phyloP scores from a whole-genome alignment of 2,797 vertebrate species.

The Molossus alvarezi region DNA sequence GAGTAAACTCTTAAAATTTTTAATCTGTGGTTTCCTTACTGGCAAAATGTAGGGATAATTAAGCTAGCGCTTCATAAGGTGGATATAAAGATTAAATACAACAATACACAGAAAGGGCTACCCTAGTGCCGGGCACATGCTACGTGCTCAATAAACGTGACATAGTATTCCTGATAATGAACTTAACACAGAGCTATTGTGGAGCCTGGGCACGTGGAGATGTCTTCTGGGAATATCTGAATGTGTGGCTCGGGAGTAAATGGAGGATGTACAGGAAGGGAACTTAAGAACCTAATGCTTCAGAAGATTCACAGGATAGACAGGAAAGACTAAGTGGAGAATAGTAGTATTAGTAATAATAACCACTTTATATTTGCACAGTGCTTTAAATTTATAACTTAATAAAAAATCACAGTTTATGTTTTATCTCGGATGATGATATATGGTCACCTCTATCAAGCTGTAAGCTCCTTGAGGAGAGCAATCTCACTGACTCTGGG shows the following conservation, averaged over 20 bases:
- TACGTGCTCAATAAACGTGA: background rate
- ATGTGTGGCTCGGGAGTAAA: background rate
- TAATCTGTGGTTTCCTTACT: background rate
- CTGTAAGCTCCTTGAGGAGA: background rate
- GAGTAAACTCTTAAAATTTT: conserved; percentile 8
- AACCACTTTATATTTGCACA: background rate
- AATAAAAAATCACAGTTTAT: background rate
- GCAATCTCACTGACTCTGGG: rapidly evolving
- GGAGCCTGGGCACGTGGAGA: background rate
- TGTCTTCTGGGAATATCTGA: background rate
- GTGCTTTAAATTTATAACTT: background rate
- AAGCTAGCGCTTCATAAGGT: background rate
- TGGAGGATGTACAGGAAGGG: background rate
- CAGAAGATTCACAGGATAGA: background rate
- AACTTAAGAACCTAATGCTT: background rate
- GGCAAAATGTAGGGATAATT: background rate
- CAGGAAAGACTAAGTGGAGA: background rate
- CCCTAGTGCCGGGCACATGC: background rate
- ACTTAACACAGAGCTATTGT: background rate
- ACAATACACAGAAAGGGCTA: background rate
- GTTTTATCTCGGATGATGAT: background rate
- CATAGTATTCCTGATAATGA: background rate
- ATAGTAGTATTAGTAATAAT: background rate
- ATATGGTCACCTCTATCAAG: background rate
- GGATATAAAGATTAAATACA: background rate